phyloP scores from a whole-genome alignment of 2,888 invertebrate genomes.

The Lingula anatina region DNA sequence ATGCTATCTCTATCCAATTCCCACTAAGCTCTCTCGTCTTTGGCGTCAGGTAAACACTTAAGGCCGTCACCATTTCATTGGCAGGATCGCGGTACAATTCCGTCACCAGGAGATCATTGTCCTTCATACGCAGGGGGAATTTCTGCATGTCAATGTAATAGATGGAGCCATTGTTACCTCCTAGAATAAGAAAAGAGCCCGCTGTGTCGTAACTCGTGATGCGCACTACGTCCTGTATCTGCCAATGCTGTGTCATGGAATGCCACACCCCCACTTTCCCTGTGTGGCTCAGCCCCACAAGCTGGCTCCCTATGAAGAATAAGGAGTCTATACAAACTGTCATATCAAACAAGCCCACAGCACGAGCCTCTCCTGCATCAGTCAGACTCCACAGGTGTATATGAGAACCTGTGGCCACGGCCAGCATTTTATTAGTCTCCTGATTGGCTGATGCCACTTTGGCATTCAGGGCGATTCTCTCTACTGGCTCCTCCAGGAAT shows the following conservation, averaged over 20 bases:
- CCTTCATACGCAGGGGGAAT: slow-evolving; percentile 97
- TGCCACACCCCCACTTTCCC: slow-evolving; percentile 99
- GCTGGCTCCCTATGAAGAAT: slow-evolving; percentile 94
- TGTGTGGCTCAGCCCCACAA: slow-evolving; percentile 88
- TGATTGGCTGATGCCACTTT: slow-evolving; percentile 51
- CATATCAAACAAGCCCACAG: slow-evolving; percentile 83
- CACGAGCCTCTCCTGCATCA: slow-evolving; percentile 69
- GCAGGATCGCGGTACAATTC: slow-evolving; percentile 89
- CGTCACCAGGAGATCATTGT: slow-evolving; percentile 94
- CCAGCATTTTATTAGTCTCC: slow-evolving; percentile 71
- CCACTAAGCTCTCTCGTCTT: slow-evolving; percentile 96
- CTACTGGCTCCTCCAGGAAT: slow-evolving; percentile 81
- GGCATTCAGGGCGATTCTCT: slow-evolving; percentile 83
- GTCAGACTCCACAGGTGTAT: slow-evolving; percentile 75
- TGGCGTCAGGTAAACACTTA: slow-evolving; percentile 97
- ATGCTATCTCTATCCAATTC: slow-evolving; percentile 99
- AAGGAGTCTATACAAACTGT: slow-evolving; percentile 86
- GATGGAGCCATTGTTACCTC: slow-evolving; percentile 93
- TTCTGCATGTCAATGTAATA: slow-evolving; percentile 99
- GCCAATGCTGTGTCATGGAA: slow-evolving; percentile 98
- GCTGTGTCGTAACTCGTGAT: slow-evolving; percentile 96
- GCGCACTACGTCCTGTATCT: slow-evolving; percentile 91
- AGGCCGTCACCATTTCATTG: slow-evolving; percentile 92
- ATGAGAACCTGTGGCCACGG: slow-evolving; percentile 72
- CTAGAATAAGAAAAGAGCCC: slow-evolving; percentile 88